These are phyloP conservation scores for Leptarthrus brevirostris DNA, from an alignment of 2,888 invertebrate genomes.

Conservation along the genomic window DNA sequence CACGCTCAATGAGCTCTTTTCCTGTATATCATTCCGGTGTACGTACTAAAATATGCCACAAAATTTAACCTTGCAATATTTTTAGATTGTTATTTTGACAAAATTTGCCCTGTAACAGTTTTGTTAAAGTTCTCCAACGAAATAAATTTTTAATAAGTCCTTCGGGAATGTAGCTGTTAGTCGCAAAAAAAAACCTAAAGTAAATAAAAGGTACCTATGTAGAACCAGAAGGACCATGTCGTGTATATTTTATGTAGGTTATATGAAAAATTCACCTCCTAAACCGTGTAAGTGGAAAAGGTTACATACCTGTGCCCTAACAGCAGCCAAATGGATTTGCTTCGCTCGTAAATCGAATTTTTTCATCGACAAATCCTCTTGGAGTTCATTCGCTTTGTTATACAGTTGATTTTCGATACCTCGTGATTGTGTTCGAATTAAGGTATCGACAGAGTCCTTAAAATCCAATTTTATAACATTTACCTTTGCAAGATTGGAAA, in stretches of 20 bases:
- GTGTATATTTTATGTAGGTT: not conserved
- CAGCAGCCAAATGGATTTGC: constrained; percentile 89
- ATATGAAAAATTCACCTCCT: constrained; percentile 25
- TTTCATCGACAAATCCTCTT: constrained; percentile 95
- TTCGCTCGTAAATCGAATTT: constrained; percentile 92
- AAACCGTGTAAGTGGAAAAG: too few species aligned
- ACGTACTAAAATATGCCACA: not conserved
- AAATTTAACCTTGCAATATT: not conserved
- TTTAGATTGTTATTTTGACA: not conserved
- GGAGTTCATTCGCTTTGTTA: constrained; percentile 94
- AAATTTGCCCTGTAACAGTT: not conserved
- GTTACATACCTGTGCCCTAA: constrained; percentile 86
- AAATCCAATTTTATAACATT: constrained; percentile 13
- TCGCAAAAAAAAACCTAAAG: not conserved
- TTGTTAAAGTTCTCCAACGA: not conserved
- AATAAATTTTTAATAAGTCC: constrained; percentile 27
- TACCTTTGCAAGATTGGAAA: not conserved
- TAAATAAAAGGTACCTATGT: constrained; percentile 5
- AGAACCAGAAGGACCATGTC: not conserved
- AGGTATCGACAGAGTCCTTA: constrained; percentile 84
- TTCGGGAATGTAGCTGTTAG: not conserved
- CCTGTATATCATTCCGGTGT: not conserved
- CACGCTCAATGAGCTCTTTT: constrained; percentile 3
- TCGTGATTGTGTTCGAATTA: constrained; percentile 82
- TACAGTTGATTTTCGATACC: constrained; percentile 84